Conservation (phyloP, 1,140 invertebrate species). For the Trachelipus rathkii region DNA sequence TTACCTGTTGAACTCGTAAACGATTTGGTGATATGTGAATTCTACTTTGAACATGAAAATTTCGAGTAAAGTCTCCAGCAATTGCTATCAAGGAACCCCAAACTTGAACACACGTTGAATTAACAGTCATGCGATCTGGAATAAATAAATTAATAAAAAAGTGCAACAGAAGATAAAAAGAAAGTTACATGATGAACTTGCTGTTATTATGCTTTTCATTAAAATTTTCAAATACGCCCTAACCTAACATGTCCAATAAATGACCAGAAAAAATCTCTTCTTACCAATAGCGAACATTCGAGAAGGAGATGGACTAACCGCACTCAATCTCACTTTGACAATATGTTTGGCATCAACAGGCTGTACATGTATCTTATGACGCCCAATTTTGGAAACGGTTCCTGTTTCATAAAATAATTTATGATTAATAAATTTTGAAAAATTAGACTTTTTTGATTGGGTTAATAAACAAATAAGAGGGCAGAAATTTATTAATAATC, state of each 20-base stretch:
- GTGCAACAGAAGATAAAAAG: too few relatives aligned
- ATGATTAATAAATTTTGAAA: too few relatives aligned
- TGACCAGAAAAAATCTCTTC: background rate
- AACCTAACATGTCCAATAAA: too few relatives aligned
- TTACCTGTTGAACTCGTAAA: conserved; percentile 42
- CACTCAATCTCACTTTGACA: conserved; percentile 27
- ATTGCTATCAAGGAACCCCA: conserved; percentile 41
- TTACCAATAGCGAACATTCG: conserved; percentile 35
- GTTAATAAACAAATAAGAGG: too few relatives aligned
- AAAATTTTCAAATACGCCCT: too few relatives aligned
- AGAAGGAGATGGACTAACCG: conserved; percentile 30
- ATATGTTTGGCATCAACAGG: conserved; percentile 32
- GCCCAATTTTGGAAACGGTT: conserved; percentile 39
- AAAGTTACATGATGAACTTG: too few relatives aligned
- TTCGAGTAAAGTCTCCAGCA: conserved; percentile 42
- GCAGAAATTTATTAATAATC: too few relatives aligned
- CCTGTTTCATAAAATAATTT: conserved; percentile 17
- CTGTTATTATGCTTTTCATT: too few relatives aligned
- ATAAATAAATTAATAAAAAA: too few relatives aligned
- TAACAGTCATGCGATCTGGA: conserved; percentile 39
- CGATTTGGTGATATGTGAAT: conserved; percentile 37
- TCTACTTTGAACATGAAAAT: conserved; percentile 31
- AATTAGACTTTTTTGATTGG: too few relatives aligned
- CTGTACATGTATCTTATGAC: conserved; percentile 37
- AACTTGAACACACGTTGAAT: conserved; percentile 38